Evolutionary conservation across 2,888 invertebrate species (phyloP).

Genomic region (Panorpa germanica): DNA sequence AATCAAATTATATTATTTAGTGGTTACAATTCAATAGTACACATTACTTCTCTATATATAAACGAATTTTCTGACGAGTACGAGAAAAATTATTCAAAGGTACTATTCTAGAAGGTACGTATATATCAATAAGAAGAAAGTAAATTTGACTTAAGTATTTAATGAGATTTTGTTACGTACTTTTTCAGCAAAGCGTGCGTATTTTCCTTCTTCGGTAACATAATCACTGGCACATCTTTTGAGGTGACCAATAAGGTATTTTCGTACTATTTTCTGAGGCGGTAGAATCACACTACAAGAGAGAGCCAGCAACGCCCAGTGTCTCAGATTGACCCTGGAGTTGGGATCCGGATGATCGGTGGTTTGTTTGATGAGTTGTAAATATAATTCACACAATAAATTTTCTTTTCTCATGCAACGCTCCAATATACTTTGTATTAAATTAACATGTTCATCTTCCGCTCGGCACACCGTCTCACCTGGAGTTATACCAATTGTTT

Average conservation of each 20-base stretch:
- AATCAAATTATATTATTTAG: conserved; percentile 6
- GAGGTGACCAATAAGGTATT: conserved; percentile 76
- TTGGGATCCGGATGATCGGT: conserved; percentile 83
- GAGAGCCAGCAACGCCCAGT: conserved; percentile 71
- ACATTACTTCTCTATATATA: conserved; percentile 2
- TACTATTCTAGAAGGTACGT: no score
- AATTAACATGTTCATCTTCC: conserved; percentile 73
- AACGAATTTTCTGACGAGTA: background rate
- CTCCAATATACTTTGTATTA: conserved; percentile 79
- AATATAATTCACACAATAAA: conserved; percentile 72
- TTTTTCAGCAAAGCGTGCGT: conserved; percentile 82
- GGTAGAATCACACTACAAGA: conserved; percentile 72
- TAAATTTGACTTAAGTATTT: background rate
- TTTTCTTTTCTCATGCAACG: conserved; percentile 81
- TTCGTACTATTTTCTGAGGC: conserved; percentile 65
- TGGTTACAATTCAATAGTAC: conserved; percentile 5
- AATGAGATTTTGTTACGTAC: conserved; percentile 23
- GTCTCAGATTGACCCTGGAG: conserved; percentile 68
- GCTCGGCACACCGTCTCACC: conserved; percentile 46
- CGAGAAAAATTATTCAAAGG: no score
- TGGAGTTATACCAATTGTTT: conserved; percentile 16
- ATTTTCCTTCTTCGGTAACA: conserved; percentile 85
- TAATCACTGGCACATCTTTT: conserved; percentile 76
- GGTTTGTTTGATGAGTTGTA: conserved; percentile 86
- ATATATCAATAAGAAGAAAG: conserved; percentile 5